These are phyloP conservation scores for Lamellibrachia satsuma DNA, from an alignment of 2,888 invertebrate genomes.

Conservation along the genomic window DNA sequence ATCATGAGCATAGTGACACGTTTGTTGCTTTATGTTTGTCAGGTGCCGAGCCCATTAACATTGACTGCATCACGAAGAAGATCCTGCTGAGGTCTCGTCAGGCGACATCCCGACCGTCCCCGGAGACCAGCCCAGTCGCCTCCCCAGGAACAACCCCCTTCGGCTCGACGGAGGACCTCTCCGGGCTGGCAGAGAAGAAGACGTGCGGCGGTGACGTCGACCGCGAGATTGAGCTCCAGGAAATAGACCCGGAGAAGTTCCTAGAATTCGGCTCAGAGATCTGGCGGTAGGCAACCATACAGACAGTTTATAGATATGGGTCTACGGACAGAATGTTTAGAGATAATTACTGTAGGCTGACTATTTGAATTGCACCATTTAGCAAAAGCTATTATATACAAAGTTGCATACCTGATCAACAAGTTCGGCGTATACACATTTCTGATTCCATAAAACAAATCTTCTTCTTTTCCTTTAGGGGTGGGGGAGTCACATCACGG, in stretches of 20 bases:
- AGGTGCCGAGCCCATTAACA: conserved; percentile 40
- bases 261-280: conserved; percentile 40
- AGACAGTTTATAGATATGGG: no score
- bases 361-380: no score
- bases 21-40: not conserved
- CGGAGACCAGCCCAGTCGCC: conserved; percentile 39
- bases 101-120: conserved; percentile 43
- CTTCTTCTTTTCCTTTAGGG: no score
- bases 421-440: no score
- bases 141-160: conserved; percentile 21
- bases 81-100: conserved; percentile 44
- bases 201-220: conserved; percentile 37
- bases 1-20: not conserved
- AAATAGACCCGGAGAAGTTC: conserved; percentile 39
- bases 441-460: no score
- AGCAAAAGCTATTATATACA: no score
- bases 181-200: conserved; percentile 24
- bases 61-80: conserved; percentile 42
- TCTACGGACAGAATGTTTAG: not conserved
- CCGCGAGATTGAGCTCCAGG: conserved; percentile 42
- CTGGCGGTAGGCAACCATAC: conserved; percentile 38
- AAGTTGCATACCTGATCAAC: no score
- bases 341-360: not conserved
- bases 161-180: conserved; percentile 30
- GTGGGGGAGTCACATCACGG: no score